Evolutionary conservation across 2,888 invertebrate species (phyloP).

Genomic region (Calephelis perditalis): DNA sequence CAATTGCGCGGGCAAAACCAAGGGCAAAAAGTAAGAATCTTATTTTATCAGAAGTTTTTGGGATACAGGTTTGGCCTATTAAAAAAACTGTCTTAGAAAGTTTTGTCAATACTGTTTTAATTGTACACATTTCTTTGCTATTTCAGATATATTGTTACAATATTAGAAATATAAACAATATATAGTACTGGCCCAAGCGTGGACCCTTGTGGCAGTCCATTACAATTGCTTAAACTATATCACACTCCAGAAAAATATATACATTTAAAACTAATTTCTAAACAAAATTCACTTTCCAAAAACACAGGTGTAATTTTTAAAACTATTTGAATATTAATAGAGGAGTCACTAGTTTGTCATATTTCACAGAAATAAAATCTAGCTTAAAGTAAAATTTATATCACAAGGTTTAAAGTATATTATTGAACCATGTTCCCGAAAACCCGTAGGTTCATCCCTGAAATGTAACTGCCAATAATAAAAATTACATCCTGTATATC

Average conservation of each 20-base stretch:
- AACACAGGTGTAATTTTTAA: background rate
- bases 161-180: conserved; percentile 11
- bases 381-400: too few relatives aligned
- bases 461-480: too few relatives aligned
- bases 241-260: conserved; percentile 5
- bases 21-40: background rate
- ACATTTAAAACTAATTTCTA: background rate
- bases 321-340: background rate
- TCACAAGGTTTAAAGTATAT: too few relatives aligned
- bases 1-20: too few relatives aligned
- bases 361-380: too few relatives aligned
- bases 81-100: background rate
- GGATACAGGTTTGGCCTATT: background rate
- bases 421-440: too few relatives aligned
- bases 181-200: conserved; percentile 7
- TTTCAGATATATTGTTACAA: conserved; percentile 5
- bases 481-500: too few relatives aligned
- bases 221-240: conserved; percentile 2
- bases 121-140: conserved; percentile 7
- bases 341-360: too few relatives aligned
- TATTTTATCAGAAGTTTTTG: background rate
- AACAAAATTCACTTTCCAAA: too few relatives aligned
- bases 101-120: conserved; percentile 9
- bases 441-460: too few relatives aligned
- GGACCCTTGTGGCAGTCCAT: conserved; percentile 1